These are phyloP conservation scores for Ophion ellenae DNA, from an alignment of 2,888 invertebrate genomes.

Conservation along the genomic window DNA sequence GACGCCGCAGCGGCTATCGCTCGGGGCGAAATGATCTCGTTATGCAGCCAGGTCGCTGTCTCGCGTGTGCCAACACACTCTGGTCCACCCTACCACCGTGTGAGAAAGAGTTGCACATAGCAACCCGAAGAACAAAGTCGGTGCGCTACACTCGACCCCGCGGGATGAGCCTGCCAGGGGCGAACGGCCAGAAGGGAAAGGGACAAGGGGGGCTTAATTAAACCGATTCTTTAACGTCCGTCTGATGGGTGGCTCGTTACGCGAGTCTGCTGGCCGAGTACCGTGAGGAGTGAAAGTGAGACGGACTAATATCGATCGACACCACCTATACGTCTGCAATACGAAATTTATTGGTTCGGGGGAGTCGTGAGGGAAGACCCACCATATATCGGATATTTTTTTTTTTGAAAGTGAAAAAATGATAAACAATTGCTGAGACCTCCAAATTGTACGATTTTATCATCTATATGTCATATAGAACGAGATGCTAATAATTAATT, in stretches of 20 bases:
- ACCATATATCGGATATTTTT: too few species aligned
- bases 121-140: constrained; percentile 63
- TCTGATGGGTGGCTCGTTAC: constrained; percentile 70
- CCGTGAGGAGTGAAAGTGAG: constrained; percentile 54
- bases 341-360: not conserved
- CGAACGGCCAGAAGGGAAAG: not conserved
- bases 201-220: constrained; percentile 65
- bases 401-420: too few species aligned
- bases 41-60: constrained; percentile 39
- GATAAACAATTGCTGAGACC: too few species aligned
- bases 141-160: constrained; percentile 47
- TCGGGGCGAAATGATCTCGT: constrained; percentile 56
- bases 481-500: too few species aligned
- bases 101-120: constrained; percentile 30
- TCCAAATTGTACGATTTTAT: too few species aligned
- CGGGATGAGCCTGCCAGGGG: constrained; percentile 14
- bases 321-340: not conserved
- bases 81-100: constrained; percentile 12
- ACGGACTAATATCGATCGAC: constrained; percentile 66
- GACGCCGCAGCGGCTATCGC: constrained; percentile 28
- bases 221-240: constrained; percentile 71
- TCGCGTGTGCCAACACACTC: constrained; percentile 34
- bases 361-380: not conserved
- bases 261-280: constrained; percentile 60
- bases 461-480: too few species aligned